Evolutionary conservation across 1,140 invertebrate genomes (phyloP).

Genomic region (Diuraphis noxia): DNA sequence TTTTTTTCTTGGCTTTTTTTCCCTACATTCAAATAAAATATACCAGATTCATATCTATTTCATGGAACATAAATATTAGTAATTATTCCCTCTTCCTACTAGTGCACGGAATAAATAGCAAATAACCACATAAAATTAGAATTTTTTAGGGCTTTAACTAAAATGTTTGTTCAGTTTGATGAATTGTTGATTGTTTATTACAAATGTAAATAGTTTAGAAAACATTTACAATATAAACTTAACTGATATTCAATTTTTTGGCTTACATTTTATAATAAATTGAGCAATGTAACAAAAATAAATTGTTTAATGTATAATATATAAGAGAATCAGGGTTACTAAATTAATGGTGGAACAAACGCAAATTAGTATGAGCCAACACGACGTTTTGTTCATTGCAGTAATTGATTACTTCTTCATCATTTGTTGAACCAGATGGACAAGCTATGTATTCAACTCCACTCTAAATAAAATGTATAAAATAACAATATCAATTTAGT

Average conservation of each 20-base stretch:
- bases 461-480: constrained; percentile 70
- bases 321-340: not conserved
- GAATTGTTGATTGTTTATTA: not conserved
- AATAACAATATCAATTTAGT: constrained; percentile 55
- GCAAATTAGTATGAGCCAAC: constrained; percentile 85
- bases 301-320: not conserved
- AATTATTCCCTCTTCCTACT: not conserved
- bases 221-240: not conserved
- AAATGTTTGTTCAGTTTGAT: not conserved
- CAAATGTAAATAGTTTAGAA: not conserved
- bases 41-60: too few relatives aligned
- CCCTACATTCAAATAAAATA: too few relatives aligned
- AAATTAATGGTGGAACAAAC: constrained; percentile 92
- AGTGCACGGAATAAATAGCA: not conserved
- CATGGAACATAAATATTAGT: too few relatives aligned
- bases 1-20: too few relatives aligned
- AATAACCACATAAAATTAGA: not conserved
- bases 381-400: constrained; percentile 90
- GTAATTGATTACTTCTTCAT: constrained; percentile 85
- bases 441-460: constrained; percentile 92
- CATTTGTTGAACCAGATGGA: constrained; percentile 91
- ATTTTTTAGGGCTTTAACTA: not conserved
- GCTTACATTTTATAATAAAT: not conserved
- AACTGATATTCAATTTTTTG: not conserved
- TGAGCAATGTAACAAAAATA: not conserved